A percentile compares a stretch with the other conserved stretches of the same genome.
phyloP scores from a whole-genome alignment of 2,797 vertebrate genomes.

The Urosaurus nigricauda region DNA sequence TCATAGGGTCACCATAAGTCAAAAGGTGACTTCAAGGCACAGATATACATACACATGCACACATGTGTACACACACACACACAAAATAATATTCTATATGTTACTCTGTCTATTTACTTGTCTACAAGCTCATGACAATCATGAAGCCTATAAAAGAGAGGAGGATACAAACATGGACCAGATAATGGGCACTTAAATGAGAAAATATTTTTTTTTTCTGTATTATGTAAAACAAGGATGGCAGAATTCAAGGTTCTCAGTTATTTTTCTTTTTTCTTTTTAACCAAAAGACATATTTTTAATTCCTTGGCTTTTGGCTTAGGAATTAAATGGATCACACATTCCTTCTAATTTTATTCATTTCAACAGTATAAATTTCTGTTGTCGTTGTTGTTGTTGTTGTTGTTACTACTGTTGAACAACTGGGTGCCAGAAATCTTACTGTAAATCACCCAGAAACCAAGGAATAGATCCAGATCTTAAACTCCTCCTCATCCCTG shows the following conservation, averaged over 20 bases:
- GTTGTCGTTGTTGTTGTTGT: background rate
- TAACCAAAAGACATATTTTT: background rate
- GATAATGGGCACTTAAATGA: too few species aligned
- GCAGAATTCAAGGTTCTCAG: background rate
- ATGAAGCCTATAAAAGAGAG: background rate
- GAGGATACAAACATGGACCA: too few species aligned
- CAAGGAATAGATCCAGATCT: background rate
- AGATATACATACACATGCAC: too few species aligned
- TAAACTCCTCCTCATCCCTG: background rate
- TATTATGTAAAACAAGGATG: too few species aligned
- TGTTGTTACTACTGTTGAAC: background rate
- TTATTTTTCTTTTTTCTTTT: background rate
- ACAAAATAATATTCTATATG: too few species aligned
- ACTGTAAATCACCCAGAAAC: background rate
- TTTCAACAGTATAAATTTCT: background rate
- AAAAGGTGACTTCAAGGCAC: too few species aligned
- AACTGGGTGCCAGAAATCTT: background rate
- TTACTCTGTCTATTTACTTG: too few species aligned
- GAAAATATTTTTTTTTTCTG: too few species aligned
- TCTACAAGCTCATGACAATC: background rate
- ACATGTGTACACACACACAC: too few species aligned
- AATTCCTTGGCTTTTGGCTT: background rate
- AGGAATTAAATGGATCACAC: too few species aligned
- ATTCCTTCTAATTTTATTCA: background rate
- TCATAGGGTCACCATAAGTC: too few species aligned